phyloP scores from a whole-genome alignment of 2,888 invertebrate species.

The Dicycla oo region DNA sequence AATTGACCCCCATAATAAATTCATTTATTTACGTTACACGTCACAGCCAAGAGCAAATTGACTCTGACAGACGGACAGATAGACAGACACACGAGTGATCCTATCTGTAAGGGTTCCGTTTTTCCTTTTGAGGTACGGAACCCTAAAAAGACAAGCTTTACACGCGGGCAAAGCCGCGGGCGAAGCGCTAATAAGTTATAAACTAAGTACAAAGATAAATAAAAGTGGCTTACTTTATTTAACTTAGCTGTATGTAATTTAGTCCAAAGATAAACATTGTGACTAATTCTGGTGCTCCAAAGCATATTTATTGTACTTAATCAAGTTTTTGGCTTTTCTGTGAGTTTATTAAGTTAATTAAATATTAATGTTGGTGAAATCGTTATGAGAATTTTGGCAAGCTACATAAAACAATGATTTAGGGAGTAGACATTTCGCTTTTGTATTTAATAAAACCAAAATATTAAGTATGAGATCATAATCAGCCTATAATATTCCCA shows the following conservation, averaged over 20 bases:
- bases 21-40: too few species aligned
- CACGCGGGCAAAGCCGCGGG: not conserved
- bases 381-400: constrained; percentile 8
- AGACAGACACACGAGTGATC: too few species aligned
- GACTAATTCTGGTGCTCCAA: constrained; percentile 51
- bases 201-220: constrained; percentile 57
- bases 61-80: too few species aligned
- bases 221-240: constrained; percentile 47
- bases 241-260: constrained; percentile 51
- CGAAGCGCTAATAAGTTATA: constrained; percentile 30
- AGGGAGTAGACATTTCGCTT: not conserved
- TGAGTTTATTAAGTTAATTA: constrained; percentile 38
- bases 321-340: constrained; percentile 46
- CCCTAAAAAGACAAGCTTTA: too few species aligned
- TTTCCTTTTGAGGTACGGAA: too few species aligned
- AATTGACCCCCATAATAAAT: too few species aligned
- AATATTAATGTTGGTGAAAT: constrained; percentile 41
- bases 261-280: constrained; percentile 53
- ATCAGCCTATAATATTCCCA: too few species aligned
- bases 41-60: too few species aligned
- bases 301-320: constrained; percentile 56
- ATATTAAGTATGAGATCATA: not conserved
- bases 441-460: not conserved
- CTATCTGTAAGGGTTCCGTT: too few species aligned
- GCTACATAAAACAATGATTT: not conserved